A percentile compares a stretch with the other conserved stretches of the same genome.
phyloP scores from a whole-genome alignment of 2,888 invertebrate species.

The Cantharis nigra region DNA sequence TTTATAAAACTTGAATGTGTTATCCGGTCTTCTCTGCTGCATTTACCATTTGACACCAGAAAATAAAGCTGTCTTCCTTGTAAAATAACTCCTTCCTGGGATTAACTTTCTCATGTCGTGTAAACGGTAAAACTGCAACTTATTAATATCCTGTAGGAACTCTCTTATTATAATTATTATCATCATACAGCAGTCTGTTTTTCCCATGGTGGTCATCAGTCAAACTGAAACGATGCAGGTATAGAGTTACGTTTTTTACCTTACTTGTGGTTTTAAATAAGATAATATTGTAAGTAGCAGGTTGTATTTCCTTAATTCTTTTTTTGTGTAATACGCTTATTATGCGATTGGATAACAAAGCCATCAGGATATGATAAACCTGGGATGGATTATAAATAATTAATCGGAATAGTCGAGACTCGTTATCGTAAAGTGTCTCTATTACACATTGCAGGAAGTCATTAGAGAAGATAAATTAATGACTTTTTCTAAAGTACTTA shows the following conservation, averaged over 20 bases:
- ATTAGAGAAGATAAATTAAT: constrained; percentile 48
- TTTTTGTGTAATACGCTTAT: constrained; percentile 19
- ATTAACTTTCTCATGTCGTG: constrained; percentile 3
- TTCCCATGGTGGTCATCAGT: background rate
- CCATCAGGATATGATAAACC: background rate
- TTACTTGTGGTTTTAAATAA: background rate
- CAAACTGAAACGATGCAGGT: background rate
- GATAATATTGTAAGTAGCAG: background rate
- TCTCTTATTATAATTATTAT: background rate
- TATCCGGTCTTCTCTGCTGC: constrained; percentile 8
- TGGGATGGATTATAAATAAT: constrained; percentile 45
- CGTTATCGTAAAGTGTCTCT: constrained; percentile 51
- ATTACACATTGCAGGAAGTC: constrained; percentile 52
- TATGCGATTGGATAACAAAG: constrained; percentile 32
- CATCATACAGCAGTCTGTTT: background rate
- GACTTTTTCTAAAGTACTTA: constrained; percentile 13
- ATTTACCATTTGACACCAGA: constrained; percentile 8
- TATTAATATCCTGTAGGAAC: background rate
- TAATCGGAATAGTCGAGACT: constrained; percentile 48
- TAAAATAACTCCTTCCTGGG: constrained; percentile 8
- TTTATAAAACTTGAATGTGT: constrained; percentile 2
- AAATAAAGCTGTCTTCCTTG: constrained; percentile 7
- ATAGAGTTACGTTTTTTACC: background rate
- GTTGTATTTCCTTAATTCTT: background rate
- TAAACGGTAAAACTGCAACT: background rate